Evolutionary conservation across 2,888 invertebrate species (phyloP), one percentile per base, ranked within the genome.

Genomic region (Mellilla xanthometata): DNA sequence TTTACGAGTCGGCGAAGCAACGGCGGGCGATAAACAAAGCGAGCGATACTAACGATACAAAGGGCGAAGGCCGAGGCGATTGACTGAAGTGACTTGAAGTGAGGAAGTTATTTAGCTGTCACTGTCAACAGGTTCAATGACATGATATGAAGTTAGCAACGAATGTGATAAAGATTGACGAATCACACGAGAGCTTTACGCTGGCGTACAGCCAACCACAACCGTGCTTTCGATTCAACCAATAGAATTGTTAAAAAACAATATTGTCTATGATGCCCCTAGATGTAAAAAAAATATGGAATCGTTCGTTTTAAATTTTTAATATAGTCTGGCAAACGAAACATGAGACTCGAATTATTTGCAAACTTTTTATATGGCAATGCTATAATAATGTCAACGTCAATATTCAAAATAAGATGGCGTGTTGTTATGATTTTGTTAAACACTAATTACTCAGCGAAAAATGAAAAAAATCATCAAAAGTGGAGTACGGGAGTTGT

Each of bases 11-110:
- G 44, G 46, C 54, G 54, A 68, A 62, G 62, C 66, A 52, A 60
- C 63, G 56, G 53, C 57, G 61, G 60, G 58, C 63, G 62, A 66
- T 65, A 63, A 61, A 52, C 49, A 69, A 65, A 72, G 69, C 23
- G n/a, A 23, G 2, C 24, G n/a, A 7, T n/a, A 24, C 24, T 7
- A n/a, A 2, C n/a, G 24, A 24, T 7, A n/a, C 64, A 70, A 69
- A 63, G 64, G 62, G 52, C 59, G 62, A 62, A 64, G 63, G 56
- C 55, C 60, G 50, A 43, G 40, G 10, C 36, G 31, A 39, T 39
- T 31, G 28, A 41, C 34, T 50, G 52, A 50, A 42, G 48, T 24
- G n/a, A n/a, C n/a, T n/a, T 41, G n/a, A 11, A 28, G 6, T 7
- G 10, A 7, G 7, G n/a, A n/a, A n/a, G n/a, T n/a, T n/a, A 52